Evolutionary conservation across 2,888 invertebrate genomes (phyloP).

Genomic region (Acanthosepion pharaonis): DNA sequence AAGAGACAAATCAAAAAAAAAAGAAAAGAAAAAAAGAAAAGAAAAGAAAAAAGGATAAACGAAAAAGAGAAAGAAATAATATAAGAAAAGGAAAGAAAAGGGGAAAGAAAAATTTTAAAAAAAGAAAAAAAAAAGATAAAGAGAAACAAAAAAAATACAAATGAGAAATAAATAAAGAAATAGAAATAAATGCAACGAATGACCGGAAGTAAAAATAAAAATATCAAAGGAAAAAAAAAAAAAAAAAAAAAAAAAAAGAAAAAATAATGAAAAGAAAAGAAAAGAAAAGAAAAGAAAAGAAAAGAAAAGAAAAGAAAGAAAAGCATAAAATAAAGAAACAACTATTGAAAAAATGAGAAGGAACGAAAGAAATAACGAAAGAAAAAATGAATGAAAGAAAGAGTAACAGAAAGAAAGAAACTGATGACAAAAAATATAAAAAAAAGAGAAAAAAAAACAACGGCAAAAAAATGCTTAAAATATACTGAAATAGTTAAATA

Average conservation of each 20-base stretch:
- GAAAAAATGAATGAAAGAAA: background rate
- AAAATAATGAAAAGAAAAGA: no score
- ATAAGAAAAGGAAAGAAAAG: no score
- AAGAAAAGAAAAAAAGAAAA: background rate
- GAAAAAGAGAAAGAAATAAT: no score
- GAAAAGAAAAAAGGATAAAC: background rate
- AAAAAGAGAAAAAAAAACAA: background rate
- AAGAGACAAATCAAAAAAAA: background rate
- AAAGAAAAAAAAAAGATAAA: no score
- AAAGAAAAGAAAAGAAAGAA: no score
- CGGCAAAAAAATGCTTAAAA: background rate
- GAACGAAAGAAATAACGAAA: background rate
- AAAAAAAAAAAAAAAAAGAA: background rate
- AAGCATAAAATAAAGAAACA: no score
- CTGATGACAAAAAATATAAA: background rate
- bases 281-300: no score
- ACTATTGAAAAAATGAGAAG: background rate
- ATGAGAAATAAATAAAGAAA: no score
- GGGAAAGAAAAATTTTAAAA: no score
- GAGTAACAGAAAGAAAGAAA: background rate
- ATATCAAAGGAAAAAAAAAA: accelerated
- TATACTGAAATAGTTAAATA: background rate
- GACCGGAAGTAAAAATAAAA: no score
- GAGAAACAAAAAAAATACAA: no score
- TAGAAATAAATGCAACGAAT: no score